Conservation (phyloP, 1,140 invertebrate species). For the Zophobas atratus region DNA sequence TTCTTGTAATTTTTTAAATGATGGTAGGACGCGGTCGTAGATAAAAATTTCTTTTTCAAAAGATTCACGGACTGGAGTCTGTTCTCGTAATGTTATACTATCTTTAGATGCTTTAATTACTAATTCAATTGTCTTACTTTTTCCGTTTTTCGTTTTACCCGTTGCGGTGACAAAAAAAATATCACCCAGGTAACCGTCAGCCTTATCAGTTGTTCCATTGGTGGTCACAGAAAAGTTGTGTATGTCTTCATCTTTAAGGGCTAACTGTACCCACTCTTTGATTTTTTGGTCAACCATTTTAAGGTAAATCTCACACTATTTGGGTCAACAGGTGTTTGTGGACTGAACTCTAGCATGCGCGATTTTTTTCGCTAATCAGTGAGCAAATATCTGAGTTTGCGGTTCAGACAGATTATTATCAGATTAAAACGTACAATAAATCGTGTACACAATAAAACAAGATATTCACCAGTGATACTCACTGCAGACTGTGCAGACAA, state of each 20-base stretch:
- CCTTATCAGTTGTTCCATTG: neutral
- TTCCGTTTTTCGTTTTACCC: conserved; percentile 18
- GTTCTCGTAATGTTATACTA: neutral
- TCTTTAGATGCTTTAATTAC: conserved; percentile 53
- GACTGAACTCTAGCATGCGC: too few relatives aligned
- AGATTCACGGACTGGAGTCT: neutral
- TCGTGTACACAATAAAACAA: too few relatives aligned
- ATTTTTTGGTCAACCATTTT: conserved; percentile 13
- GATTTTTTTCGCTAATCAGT: too few relatives aligned
- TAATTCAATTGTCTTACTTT: conserved; percentile 2
- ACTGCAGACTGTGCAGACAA: too few relatives aligned
- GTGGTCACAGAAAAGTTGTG: neutral
- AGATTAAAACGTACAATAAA: too few relatives aligned
- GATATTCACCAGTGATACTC: too few relatives aligned
- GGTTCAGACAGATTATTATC: too few relatives aligned
- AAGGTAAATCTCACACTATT: neutral
- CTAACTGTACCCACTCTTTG: neutral
- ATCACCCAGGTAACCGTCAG: conserved; percentile 20
- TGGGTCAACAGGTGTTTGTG: neutral
- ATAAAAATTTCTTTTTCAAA: conserved; percentile 8
- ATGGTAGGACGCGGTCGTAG: neutral
- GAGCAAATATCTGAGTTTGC: too few relatives aligned
- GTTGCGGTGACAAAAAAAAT: conserved; percentile 4
- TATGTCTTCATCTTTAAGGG: conserved; percentile 12
- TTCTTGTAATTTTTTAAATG: conserved; percentile 1